Conservation (phyloP, 2,888 invertebrate species). For the Eupithecia dodoneata region DNA sequence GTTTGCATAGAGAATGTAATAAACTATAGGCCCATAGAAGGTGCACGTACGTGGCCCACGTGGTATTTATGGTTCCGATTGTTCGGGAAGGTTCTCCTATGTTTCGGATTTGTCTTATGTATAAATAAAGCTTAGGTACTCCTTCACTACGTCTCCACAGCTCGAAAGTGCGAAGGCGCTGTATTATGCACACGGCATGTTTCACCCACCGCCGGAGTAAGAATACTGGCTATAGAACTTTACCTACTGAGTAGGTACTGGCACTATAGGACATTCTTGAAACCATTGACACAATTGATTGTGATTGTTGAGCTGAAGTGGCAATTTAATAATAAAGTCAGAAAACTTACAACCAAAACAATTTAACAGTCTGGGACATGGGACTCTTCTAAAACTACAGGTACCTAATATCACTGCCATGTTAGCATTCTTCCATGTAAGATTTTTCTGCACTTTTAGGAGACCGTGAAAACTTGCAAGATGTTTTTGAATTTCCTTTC, state of each 20-base stretch:
- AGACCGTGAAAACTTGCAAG: too few relatives aligned
- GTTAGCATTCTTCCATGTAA: too few relatives aligned
- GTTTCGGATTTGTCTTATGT: background rate
- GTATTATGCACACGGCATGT: conserved; percentile 35
- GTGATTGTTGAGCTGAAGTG: too few relatives aligned
- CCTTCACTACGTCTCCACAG: conserved; percentile 26
- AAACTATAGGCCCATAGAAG: background rate
- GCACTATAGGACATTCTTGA: background rate
- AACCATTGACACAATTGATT: too few relatives aligned
- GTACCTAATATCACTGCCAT: too few relatives aligned
- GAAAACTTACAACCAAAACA: too few relatives aligned
- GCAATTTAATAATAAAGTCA: too few relatives aligned
- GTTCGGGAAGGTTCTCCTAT: background rate
- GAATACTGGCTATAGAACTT: background rate
- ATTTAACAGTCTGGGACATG: too few relatives aligned
- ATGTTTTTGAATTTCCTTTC: too few relatives aligned
- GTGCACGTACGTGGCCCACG: too few relatives aligned
- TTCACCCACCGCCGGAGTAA: conserved; percentile 18
- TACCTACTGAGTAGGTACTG: background rate
- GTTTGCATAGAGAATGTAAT: background rate
- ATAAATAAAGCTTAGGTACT: background rate
- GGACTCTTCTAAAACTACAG: too few relatives aligned
- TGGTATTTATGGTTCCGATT: background rate
- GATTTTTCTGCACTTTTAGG: too few relatives aligned
- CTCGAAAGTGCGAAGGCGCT: conserved; percentile 32